Conservation (phyloP, 1,140 invertebrate species). For the Drosophila kurseongensis region DNA sequence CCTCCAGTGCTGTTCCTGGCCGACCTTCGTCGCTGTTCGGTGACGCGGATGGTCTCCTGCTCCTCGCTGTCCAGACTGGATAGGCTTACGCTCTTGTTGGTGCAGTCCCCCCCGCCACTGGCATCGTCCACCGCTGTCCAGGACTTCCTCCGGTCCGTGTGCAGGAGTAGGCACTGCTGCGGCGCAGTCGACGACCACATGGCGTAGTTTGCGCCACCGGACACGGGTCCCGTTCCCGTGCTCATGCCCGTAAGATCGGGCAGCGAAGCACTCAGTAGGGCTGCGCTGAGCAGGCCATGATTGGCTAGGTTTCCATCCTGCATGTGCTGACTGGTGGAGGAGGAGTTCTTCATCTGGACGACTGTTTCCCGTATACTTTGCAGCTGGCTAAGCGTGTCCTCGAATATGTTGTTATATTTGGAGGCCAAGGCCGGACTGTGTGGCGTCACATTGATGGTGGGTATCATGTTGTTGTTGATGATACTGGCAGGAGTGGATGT, state of each 20-base stretch:
- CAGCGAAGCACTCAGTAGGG: constrained; percentile 86
- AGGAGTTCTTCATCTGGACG: constrained; percentile 84
- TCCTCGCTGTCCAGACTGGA: constrained; percentile 87
- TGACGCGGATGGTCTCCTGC: constrained; percentile 84
- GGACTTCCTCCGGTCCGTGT: constrained; percentile 89
- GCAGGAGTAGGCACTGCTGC: constrained; percentile 82
- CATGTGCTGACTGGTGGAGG: constrained; percentile 55
- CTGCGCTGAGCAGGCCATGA: constrained; percentile 62
- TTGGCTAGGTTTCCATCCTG: constrained; percentile 59
- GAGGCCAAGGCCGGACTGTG: constrained; percentile 89
- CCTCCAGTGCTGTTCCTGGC: constrained; percentile 86
- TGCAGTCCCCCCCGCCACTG: constrained; percentile 78
- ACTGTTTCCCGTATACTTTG: constrained; percentile 83
- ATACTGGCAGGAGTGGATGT: constrained; percentile 30
- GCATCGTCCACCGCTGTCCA: constrained; percentile 92
- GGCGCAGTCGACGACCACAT: constrained; percentile 72
- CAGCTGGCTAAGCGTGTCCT: constrained; percentile 85
- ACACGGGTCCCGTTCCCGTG: constrained; percentile 8
- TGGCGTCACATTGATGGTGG: constrained; percentile 94
- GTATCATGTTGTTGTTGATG: constrained; percentile 86
- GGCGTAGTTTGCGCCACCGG: constrained; percentile 45
- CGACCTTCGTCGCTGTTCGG: constrained; percentile 84
- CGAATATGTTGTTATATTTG: constrained; percentile 85
- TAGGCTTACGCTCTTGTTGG: constrained; percentile 85
- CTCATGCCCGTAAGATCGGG: constrained; percentile 72